Evolutionary conservation across 2,797 vertebrate genomes (phyloP).

Genomic region (Netta rufina): DNA sequence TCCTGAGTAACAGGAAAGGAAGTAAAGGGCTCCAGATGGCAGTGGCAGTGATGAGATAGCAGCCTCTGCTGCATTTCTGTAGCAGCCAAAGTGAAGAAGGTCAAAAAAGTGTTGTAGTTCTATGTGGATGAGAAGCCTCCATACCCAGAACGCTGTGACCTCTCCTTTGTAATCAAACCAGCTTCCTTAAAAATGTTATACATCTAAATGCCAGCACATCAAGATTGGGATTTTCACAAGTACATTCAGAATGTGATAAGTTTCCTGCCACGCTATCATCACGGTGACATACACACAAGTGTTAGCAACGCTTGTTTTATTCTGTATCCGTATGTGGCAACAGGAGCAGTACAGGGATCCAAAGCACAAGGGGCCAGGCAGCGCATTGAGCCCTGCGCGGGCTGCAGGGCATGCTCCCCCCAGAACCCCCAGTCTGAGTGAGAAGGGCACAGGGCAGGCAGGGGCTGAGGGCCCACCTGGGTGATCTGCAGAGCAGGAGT

Average conservation of each 20-base stretch:
- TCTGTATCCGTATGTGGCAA: background rate
- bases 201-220: background rate
- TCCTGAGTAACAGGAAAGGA: slow-evolving; percentile 22
- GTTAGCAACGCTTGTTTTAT: slow-evolving; percentile 32
- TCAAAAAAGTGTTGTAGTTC: background rate
- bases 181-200: background rate
- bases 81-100: background rate
- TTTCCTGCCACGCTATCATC: background rate
- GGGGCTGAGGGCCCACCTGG: background rate
- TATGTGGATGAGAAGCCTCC: background rate
- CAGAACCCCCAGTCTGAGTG: background rate
- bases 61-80: background rate
- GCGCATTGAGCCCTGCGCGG: background rate
- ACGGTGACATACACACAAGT: slow-evolving; percentile 11
- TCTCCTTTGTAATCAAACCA: background rate
- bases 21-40: slow-evolving; percentile 41
- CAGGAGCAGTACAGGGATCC: background rate
- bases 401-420: background rate
- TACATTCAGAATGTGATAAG: slow-evolving; percentile 46
- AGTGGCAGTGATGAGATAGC: slow-evolving; percentile 4
- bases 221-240: slow-evolving; percentile 46
- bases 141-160: background rate
- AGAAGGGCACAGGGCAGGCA: background rate
- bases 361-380: background rate
- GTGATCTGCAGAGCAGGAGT: background rate